phyloP scores from a whole-genome alignment of 2,113 vertebrate genomes.

The Mormyrus iriodes region DNA sequence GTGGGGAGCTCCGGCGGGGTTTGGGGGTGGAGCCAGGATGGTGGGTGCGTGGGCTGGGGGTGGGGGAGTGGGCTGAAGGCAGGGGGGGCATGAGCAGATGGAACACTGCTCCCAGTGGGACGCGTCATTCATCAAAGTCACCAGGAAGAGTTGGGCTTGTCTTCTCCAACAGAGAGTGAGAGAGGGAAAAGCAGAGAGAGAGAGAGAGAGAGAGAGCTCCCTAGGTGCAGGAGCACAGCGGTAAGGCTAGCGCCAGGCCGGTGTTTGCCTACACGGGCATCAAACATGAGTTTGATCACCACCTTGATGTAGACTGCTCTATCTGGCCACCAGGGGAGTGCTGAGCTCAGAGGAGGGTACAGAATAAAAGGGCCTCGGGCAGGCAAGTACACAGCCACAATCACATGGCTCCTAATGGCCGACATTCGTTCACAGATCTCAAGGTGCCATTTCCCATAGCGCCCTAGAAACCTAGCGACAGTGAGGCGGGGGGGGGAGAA shows the following conservation, averaged over 20 bases:
- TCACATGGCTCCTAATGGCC: not conserved
- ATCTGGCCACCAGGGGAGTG: slow-evolving; percentile 53
- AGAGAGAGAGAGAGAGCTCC: slow-evolving; percentile 23
- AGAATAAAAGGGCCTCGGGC: not conserved
- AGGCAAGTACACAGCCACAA: not conserved
- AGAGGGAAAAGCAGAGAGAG: slow-evolving; percentile 39
- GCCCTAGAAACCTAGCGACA: not conserved
- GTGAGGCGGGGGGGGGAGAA: no score
- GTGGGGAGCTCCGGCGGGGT: slow-evolving; percentile 19
- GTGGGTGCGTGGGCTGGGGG: not conserved
- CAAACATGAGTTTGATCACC: slow-evolving; percentile 65
- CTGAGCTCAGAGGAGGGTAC: not conserved
- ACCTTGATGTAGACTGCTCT: slow-evolving; percentile 67
- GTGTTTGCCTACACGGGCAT: slow-evolving; percentile 55
- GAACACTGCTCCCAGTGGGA: slow-evolving; percentile 66
- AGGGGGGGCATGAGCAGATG: slow-evolving; percentile 62
- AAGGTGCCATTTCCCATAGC: not conserved
- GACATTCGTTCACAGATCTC: not conserved
- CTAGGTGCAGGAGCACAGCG: slow-evolving; percentile 47
- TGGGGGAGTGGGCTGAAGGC: slow-evolving; percentile 15
- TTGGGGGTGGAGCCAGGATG: slow-evolving; percentile 25
- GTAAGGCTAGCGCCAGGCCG: slow-evolving; percentile 39
- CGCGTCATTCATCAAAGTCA: slow-evolving; percentile 75
- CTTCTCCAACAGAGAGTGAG: slow-evolving; percentile 43
- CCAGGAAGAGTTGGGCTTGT: slow-evolving; percentile 62